Evolutionary conservation across 1,140 invertebrate species (phyloP).

Genomic region (Caerostris extrusa): DNA sequence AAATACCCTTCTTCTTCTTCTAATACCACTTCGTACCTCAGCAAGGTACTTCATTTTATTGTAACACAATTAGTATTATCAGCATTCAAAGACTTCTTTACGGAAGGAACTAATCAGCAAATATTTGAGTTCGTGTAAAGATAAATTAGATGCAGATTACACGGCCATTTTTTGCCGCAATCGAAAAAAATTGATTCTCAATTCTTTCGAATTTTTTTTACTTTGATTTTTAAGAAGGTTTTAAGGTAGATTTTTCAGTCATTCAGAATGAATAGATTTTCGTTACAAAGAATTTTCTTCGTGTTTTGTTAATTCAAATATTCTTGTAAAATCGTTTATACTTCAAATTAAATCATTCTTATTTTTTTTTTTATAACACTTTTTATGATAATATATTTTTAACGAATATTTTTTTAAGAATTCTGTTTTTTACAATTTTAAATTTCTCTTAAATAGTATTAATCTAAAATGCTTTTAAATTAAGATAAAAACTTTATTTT

Average conservation of each 20-base stretch:
- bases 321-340: too few species aligned
- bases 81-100: background rate
- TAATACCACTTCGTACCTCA: background rate
- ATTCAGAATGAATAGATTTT: background rate
- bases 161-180: background rate
- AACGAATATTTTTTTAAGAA: too few species aligned
- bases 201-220: background rate
- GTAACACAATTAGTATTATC: background rate
- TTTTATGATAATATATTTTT: too few species aligned
- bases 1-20: background rate
- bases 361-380: too few species aligned
- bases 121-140: constrained; percentile 28
- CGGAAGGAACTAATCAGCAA: constrained; percentile 1
- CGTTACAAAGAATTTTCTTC: background rate
- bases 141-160: constrained; percentile 42
- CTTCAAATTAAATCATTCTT: too few species aligned
- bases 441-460: too few species aligned
- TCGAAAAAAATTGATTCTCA: background rate
- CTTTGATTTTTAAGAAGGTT: background rate
- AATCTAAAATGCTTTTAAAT: too few species aligned
- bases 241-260: background rate
- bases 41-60: background rate
- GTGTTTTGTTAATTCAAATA: background rate
- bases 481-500: too few species aligned
- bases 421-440: too few species aligned